A percentile compares a stretch with the other conserved stretches of the same genome.
phyloP scores from a whole-genome alignment of 2,888 invertebrate genomes.

The Drosophila hamatofila region DNA sequence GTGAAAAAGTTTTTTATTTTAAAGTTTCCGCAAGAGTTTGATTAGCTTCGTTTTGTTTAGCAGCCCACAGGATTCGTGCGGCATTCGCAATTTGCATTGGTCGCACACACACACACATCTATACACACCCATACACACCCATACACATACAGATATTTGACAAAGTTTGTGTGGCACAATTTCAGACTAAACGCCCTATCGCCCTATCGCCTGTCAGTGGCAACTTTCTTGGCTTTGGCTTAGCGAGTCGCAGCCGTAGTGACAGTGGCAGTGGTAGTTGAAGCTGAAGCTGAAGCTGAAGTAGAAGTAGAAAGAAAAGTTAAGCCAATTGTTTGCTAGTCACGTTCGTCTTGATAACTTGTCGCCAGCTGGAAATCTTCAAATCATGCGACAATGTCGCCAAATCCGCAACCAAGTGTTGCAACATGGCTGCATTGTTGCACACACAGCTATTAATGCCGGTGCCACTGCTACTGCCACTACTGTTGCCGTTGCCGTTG shows the following conservation, averaged over 20 bases:
- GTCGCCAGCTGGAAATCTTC: constrained; percentile 79
- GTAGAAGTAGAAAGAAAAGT: constrained; percentile 42
- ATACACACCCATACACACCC: background rate
- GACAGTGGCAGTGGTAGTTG: constrained; percentile 8
- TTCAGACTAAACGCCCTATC: constrained; percentile 50
- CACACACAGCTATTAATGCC: constrained; percentile 30
- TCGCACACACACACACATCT: background rate
- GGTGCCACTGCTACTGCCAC: constrained; percentile 24
- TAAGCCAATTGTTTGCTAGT: constrained; percentile 77
- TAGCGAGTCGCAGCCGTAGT: background rate
- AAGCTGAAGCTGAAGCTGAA: constrained; percentile 14
- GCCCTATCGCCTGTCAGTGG: constrained; percentile 44
- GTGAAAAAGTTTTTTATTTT: constrained; percentile 15
- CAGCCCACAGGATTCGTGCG: constrained; percentile 26
- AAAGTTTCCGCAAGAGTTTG: constrained; percentile 39
- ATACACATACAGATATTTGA: background rate
- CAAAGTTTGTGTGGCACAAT: constrained; percentile 48
- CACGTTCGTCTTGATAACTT: constrained; percentile 80
- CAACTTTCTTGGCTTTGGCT: constrained; percentile 23
- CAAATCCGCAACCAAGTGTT: constrained; percentile 76
- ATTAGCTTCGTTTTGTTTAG: constrained; percentile 32
- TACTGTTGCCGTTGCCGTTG: constrained; percentile 8
- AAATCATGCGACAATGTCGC: constrained; percentile 76
- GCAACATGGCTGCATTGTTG: constrained; percentile 65
- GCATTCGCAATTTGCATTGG: constrained; percentile 18